Evolutionary conservation across 2,113 vertebrate genomes (phyloP).

Genomic region (Phasianus colchicus): DNA sequence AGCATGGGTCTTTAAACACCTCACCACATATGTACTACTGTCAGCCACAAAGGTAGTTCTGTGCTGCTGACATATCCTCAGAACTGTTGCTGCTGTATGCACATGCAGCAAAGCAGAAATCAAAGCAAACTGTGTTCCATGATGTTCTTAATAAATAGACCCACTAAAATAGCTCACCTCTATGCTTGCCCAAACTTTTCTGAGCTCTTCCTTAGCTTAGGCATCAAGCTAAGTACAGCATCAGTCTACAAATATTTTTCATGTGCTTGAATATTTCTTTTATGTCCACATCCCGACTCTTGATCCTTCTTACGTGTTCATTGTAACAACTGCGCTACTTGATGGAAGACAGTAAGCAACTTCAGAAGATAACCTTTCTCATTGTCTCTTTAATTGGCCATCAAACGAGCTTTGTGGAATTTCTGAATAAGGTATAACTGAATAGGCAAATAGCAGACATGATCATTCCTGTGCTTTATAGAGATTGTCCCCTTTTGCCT

Average conservation of each 20-base stretch:
- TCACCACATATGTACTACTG: neutral
- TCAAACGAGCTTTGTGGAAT: neutral
- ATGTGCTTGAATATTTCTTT: neutral
- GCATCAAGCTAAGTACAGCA: neutral
- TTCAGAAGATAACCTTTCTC: neutral
- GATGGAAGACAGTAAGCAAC: neutral
- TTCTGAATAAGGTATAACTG: neutral
- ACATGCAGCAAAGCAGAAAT: neutral
- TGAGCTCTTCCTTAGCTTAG: neutral
- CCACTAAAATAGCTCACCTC: neutral
- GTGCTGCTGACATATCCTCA: neutral
- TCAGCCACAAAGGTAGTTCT: neutral
- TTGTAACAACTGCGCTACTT: neutral
- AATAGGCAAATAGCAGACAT: neutral
- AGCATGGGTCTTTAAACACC: neutral
- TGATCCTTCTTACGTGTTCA: neutral
- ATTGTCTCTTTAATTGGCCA: neutral
- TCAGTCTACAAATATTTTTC: neutral
- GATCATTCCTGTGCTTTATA: neutral
- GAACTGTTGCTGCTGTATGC: neutral
- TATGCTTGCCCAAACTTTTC: accelerated
- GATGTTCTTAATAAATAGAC: neutral
- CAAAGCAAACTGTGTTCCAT: neutral
- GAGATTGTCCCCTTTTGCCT: neutral
- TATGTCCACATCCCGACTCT: neutral